phyloP scores from a whole-genome alignment of 2,888 invertebrate genomes.

The Malacosoma neustria region DNA sequence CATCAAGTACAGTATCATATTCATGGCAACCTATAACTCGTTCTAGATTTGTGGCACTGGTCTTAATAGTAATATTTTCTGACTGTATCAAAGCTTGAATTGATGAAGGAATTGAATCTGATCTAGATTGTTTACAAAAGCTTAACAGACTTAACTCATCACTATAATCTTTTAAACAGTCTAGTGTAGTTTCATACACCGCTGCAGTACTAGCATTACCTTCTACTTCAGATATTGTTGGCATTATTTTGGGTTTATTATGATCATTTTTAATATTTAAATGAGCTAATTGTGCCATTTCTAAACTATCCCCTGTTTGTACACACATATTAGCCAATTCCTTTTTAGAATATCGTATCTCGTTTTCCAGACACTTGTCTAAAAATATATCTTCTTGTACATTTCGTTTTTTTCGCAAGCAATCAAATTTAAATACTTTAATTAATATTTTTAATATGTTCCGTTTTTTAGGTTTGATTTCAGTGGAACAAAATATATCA shows the following conservation, averaged over 20 bases:
- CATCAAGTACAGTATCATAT: slow-evolving; percentile 17
- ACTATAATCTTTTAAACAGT: slow-evolving; percentile 8
- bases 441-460: slow-evolving; percentile 1
- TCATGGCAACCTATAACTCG: slow-evolving; percentile 27
- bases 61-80: slow-evolving; percentile 5
- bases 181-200: slow-evolving; percentile 10
- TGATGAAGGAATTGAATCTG: slow-evolving; percentile 13
- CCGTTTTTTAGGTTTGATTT: not conserved
- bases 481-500: slow-evolving; percentile 9
- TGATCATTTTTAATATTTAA: not conserved
- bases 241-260: not conserved
- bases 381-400: slow-evolving; percentile 7
- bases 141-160: slow-evolving; percentile 41
- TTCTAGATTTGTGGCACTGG: slow-evolving; percentile 18
- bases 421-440: slow-evolving; percentile 7
- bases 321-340: slow-evolving; percentile 21
- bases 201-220: not conserved
- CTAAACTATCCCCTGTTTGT: slow-evolving; percentile 51
- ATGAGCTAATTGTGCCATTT: slow-evolving; percentile 17
- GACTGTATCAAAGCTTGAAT: slow-evolving; percentile 1
- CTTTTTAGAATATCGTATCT: slow-evolving; percentile 23
- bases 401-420: slow-evolving; percentile 17
- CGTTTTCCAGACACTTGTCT: slow-evolving; percentile 34
- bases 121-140: slow-evolving; percentile 27
- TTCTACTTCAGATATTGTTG: not conserved